Evolutionary conservation across 2,888 invertebrate genomes (phyloP).

Genomic region (Chesias legatella): DNA sequence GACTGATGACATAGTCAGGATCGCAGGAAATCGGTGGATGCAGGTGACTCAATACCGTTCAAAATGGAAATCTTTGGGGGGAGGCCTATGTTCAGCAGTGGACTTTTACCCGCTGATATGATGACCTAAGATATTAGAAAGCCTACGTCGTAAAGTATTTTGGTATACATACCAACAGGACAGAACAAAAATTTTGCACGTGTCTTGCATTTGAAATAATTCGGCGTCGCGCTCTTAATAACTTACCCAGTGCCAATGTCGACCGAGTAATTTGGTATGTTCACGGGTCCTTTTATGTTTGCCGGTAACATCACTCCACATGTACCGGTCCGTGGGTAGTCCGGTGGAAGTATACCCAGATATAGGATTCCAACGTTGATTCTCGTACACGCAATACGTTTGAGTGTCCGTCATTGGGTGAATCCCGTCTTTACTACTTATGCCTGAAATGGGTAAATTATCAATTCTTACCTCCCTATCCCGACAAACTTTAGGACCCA

Average conservation of each 20-base stretch:
- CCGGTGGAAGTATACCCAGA: conserved; percentile 93
- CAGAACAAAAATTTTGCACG: no score
- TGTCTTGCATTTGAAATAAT: no score
- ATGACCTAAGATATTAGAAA: no score
- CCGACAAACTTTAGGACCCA: no score
- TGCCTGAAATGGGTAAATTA: conserved; percentile 37
- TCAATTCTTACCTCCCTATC: not conserved
- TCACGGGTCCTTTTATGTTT: conserved; percentile 91
- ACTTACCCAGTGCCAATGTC: conserved; percentile 93
- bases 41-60: no score
- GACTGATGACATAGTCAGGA: no score
- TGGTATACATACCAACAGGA: no score
- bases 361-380: conserved; percentile 96
- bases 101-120: no score
- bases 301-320: conserved; percentile 96
- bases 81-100: no score
- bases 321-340: conserved; percentile 91
- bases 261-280: conserved; percentile 90
- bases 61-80: no score
- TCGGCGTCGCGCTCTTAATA: not conserved
- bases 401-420: conserved; percentile 91
- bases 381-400: conserved; percentile 94
- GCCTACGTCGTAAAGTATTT: no score
- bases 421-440: conserved; percentile 68
- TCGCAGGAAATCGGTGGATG: no score